phyloP scores from a whole-genome alignment of 2,113 vertebrate genomes.

The Leptosomus discolor region DNA sequence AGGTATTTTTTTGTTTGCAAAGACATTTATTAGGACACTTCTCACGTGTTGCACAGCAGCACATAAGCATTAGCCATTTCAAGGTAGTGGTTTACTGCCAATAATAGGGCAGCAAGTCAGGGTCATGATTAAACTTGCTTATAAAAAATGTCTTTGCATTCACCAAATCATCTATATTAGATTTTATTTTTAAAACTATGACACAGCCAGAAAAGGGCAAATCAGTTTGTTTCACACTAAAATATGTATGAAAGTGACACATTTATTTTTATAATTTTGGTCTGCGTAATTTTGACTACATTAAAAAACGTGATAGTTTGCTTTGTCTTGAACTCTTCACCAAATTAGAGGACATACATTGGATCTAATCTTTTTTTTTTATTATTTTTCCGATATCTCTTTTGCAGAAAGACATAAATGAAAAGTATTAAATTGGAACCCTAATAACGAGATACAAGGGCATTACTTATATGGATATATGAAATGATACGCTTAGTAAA shows the following conservation, averaged over 20 bases:
- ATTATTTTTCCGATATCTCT: neutral
- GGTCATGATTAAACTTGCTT: neutral
- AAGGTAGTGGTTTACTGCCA: neutral
- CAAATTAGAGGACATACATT: neutral
- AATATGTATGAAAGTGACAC: neutral
- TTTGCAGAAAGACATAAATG: neutral
- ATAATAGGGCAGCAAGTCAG: neutral
- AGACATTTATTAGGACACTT: neutral
- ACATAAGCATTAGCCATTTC: neutral
- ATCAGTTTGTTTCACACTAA: neutral
- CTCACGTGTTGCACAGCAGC: neutral
- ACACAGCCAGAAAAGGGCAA: neutral
- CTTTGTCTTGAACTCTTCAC: neutral
- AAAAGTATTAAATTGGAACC: neutral
- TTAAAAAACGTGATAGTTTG: neutral
- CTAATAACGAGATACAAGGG: neutral
- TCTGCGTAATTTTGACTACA: neutral
- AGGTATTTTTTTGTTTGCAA: neutral
- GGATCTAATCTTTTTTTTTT: neutral
- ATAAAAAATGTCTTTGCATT: neutral
- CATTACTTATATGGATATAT: neutral
- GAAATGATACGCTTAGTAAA: no score
- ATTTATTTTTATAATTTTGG: neutral
- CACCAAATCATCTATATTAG: neutral
- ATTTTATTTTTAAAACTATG: neutral